These are phyloP conservation scores for Astreopora myriophthalma DNA, from an alignment of 64 coral and sea anemone species.

Conservation along the genomic window DNA sequence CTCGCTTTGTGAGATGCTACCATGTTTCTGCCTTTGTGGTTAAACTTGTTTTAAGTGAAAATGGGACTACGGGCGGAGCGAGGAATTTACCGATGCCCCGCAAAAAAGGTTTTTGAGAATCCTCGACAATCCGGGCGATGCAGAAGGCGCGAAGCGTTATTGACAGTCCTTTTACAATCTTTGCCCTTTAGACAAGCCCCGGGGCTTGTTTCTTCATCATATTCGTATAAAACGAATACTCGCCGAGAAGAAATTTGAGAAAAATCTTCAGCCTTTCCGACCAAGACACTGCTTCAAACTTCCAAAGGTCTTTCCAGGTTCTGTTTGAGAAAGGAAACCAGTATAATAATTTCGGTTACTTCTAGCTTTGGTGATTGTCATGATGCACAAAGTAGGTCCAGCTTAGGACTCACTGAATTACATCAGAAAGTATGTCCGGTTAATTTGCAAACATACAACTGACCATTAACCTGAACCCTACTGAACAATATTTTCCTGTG, in stretches of 20 bases:
- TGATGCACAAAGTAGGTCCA: not conserved
- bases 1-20: too few species aligned
- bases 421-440: not conserved
- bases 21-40: too few species aligned
- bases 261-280: constrained; percentile 18
- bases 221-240: constrained; percentile 30
- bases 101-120: too few species aligned
- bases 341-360: not conserved
- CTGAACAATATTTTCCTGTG: not conserved
- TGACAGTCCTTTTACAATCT: not conserved
- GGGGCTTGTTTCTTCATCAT: constrained; percentile 7
- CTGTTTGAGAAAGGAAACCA: not conserved
- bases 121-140: too few species aligned
- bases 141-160: too few species aligned
- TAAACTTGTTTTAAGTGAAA: too few species aligned
- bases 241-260: constrained; percentile 13
- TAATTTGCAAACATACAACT: not conserved
- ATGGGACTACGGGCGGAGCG: too few species aligned
- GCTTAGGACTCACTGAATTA: not conserved
- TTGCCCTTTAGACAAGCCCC: not conserved
- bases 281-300: not conserved
- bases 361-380: not conserved
- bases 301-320: constrained; percentile 15
- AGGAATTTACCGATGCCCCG: too few species aligned
- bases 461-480: not conserved